phyloP scores from a whole-genome alignment of 1,140 invertebrate species.

The Danaus melanippus region DNA sequence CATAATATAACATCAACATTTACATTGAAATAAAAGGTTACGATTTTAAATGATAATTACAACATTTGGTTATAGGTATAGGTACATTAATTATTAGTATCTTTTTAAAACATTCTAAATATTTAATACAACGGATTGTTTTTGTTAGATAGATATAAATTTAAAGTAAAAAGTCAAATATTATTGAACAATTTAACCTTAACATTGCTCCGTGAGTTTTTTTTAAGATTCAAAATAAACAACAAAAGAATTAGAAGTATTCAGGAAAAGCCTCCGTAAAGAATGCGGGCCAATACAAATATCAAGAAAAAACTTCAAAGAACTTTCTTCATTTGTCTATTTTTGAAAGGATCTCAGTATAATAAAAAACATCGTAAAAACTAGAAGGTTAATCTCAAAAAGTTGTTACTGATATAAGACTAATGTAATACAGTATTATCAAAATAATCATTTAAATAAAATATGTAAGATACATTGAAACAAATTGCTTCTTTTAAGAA shows the following conservation, averaged over 20 bases:
- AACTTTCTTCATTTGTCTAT: slow-evolving; percentile 13
- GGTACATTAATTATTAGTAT: no score
- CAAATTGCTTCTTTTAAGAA: no score
- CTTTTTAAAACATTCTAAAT: no score
- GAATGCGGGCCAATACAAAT: slow-evolving; percentile 18
- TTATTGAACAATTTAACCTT: no score
- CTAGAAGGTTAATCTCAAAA: slow-evolving; percentile 1
- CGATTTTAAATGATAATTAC: no score
- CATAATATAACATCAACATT: no score
- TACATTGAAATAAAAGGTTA: no score
- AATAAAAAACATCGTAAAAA: slow-evolving; percentile 12
- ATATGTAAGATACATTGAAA: neutral
- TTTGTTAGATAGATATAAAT: neutral
- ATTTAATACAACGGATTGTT: neutral
- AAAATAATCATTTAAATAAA: slow-evolving; percentile 2
- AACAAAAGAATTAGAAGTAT: slow-evolving; percentile 10
- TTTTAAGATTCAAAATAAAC: slow-evolving; percentile 3
- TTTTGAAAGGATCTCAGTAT: slow-evolving; percentile 8
- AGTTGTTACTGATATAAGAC: slow-evolving; percentile 1
- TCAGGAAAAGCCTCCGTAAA: slow-evolving; percentile 2
- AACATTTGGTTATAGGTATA: no score
- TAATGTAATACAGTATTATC: neutral
- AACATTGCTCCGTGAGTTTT: neutral
- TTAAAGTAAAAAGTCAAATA: no score
- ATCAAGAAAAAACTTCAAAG: slow-evolving; percentile 16